A percentile compares a stretch with the other conserved stretches of the same genome.
These are phyloP conservation scores for Thaumatotibia leucotreta DNA, from an alignment of 1,140 invertebrate genomes.

Conservation along the genomic window DNA sequence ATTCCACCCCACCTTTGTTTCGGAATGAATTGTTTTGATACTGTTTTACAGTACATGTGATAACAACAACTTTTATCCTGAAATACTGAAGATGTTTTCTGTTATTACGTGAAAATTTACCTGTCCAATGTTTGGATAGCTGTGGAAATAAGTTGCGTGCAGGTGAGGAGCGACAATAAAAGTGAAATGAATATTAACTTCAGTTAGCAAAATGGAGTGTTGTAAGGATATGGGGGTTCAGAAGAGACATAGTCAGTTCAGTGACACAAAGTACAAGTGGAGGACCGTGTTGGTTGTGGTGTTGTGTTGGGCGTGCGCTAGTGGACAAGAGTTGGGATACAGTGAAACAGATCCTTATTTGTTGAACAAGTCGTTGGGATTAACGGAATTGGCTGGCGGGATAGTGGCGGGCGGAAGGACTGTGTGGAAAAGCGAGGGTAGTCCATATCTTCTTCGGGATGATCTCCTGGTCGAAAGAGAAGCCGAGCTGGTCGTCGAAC, in stretches of 20 bases:
- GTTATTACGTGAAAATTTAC: slow-evolving; percentile 26
- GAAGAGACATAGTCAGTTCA: slow-evolving; percentile 72
- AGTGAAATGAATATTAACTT: slow-evolving; percentile 59
- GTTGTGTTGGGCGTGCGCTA: slow-evolving; percentile 38
- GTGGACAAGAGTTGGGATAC: slow-evolving; percentile 45
- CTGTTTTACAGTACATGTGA: slow-evolving; percentile 20
- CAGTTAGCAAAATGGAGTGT: slow-evolving; percentile 50
- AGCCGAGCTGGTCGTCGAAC: slow-evolving; percentile 87
- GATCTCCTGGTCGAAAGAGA: slow-evolving; percentile 87
- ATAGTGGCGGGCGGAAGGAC: slow-evolving; percentile 76
- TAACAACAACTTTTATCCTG: slow-evolving; percentile 1
- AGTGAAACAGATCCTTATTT: slow-evolving; percentile 52
- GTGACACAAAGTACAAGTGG: slow-evolving; percentile 76
- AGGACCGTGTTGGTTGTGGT: slow-evolving; percentile 59
- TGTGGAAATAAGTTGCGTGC: slow-evolving; percentile 34
- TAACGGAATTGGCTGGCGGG: slow-evolving; percentile 81
- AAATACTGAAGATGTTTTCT: slow-evolving; percentile 21
- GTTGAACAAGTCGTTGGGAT: slow-evolving; percentile 53
- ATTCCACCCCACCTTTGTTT: slow-evolving; percentile 62
- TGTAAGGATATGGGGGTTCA: slow-evolving; percentile 61
- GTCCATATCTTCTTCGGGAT: slow-evolving; percentile 87
- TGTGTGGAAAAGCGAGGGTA: slow-evolving; percentile 78
- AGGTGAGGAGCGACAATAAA: slow-evolving; percentile 40
- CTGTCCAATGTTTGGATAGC: slow-evolving; percentile 49
- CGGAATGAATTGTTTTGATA: slow-evolving; percentile 45